phyloP scores from a whole-genome alignment of 2,888 invertebrate species.

The Metellina segmentata region DNA sequence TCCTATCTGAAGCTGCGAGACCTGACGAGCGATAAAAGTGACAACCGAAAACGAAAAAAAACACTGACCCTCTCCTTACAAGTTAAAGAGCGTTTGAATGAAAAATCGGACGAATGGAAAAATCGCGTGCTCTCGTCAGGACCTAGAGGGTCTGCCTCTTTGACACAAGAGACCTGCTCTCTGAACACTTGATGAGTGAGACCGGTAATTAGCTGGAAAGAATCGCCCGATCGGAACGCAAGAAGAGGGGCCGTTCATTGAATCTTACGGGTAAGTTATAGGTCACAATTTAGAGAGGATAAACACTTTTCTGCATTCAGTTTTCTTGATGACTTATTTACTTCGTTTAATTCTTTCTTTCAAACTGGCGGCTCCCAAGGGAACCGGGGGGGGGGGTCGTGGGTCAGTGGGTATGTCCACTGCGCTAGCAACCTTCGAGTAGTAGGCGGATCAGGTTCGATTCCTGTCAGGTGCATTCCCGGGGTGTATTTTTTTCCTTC shows the following conservation, averaged over 20 bases:
- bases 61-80: conserved; percentile 11
- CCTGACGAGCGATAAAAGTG: conserved; percentile 40
- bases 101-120: conserved; percentile 68
- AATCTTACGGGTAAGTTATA: too few relatives aligned
- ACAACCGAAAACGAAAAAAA: conserved; percentile 15
- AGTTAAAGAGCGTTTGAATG: conserved; percentile 38
- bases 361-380: too few relatives aligned
- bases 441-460: too few relatives aligned
- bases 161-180: conserved; percentile 73
- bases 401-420: too few relatives aligned
- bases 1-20: conserved; percentile 31
- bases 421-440: too few relatives aligned
- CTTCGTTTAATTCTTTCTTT: too few relatives aligned
- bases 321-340: too few relatives aligned
- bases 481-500: too few relatives aligned
- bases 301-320: too few relatives aligned
- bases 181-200: conserved; percentile 73
- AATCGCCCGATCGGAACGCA: conserved; percentile 67
- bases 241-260: conserved; percentile 4
- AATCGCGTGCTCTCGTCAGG: conserved; percentile 64
- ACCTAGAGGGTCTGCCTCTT: conserved; percentile 65
- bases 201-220: conserved; percentile 70
- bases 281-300: too few relatives aligned
- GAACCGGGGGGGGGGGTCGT: too few relatives aligned
- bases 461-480: too few relatives aligned